Evolutionary conservation across 1,140 invertebrate species (phyloP).

Genomic region (Drosophila parabipectinata): DNA sequence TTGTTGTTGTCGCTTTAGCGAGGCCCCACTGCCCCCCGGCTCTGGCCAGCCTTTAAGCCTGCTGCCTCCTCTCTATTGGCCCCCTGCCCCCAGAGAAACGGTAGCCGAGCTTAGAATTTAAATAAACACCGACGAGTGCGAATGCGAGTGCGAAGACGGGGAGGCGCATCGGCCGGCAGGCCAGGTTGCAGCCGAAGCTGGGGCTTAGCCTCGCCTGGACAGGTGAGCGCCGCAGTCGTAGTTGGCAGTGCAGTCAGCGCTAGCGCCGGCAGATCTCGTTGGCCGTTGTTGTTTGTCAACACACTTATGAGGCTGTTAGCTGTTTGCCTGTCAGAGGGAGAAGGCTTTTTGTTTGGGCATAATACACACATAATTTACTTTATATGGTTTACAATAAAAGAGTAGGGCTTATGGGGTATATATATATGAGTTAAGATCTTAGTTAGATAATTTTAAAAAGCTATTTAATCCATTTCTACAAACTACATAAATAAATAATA

Average conservation of each 20-base stretch:
- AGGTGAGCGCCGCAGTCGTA: constrained; percentile 18
- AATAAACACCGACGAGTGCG: constrained; percentile 64
- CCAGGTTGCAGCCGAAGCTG: constrained; percentile 35
- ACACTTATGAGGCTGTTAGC: constrained; percentile 65
- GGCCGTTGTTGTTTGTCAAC: constrained; percentile 70
- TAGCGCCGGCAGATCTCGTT: constrained; percentile 32
- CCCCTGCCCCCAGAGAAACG: constrained; percentile 28
- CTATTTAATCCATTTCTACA: neutral
- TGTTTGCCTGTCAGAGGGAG: constrained; percentile 45
- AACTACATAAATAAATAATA: neutral
- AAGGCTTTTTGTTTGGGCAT: constrained; percentile 20
- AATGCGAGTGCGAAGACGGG: constrained; percentile 38
- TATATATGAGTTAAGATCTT: neutral
- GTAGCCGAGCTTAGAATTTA: constrained; percentile 83
- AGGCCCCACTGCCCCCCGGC: constrained; percentile 6
- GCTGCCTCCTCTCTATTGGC: too few species aligned
- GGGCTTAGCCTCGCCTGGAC: constrained; percentile 16
- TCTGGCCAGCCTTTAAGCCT: neutral
- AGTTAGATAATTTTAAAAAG: neutral
- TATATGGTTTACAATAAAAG: neutral
- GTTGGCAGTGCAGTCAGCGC: neutral
- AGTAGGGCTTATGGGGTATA: neutral
- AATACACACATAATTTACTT: constrained; percentile 4
- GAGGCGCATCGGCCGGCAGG: constrained; percentile 35
- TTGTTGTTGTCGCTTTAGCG: constrained; percentile 12